These are phyloP conservation scores for Aleiodes leptofemur DNA, from an alignment of 2,888 invertebrate genomes.

Conservation along the genomic window DNA sequence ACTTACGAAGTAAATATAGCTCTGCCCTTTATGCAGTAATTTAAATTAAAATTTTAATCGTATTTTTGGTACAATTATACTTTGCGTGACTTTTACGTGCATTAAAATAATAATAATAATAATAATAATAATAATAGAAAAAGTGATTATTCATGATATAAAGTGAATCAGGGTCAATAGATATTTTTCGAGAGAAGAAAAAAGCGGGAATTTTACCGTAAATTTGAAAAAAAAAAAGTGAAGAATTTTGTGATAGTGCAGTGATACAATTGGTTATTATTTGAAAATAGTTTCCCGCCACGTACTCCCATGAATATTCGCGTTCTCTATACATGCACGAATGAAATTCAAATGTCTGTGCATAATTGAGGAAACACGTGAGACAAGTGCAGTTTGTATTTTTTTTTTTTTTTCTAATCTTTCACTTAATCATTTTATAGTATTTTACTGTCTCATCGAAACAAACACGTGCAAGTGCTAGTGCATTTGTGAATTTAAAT, in stretches of 20 bases:
- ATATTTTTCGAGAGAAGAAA: not conserved
- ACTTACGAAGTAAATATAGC: no score
- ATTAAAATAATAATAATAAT: no score
- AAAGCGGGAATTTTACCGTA: not conserved
- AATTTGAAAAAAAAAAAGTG: not conserved
- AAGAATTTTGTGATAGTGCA: slow-evolving; percentile 16
- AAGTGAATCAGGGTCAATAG: not conserved
- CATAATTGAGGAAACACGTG: slow-evolving; percentile 16
- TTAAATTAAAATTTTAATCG: no score
- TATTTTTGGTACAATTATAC: no score
- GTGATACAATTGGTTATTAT: slow-evolving; percentile 13
- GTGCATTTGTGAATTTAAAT: not conserved
- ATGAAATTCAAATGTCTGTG: slow-evolving; percentile 16
- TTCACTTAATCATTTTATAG: not conserved
- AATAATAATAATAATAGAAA: not conserved
- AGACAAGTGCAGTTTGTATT: not conserved
- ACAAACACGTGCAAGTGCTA: not conserved
- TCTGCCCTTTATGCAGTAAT: no score
- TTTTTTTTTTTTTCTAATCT: not conserved
- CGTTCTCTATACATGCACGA: not conserved
- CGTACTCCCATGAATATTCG: not conserved
- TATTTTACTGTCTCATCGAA: not conserved
- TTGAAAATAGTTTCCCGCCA: slow-evolving; percentile 4
- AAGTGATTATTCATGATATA: slow-evolving; percentile 23
- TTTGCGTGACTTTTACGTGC: no score